These are phyloP conservation scores for Ischnus inquisitorius DNA, from an alignment of 2,888 invertebrate genomes.

Conservation along the genomic window DNA sequence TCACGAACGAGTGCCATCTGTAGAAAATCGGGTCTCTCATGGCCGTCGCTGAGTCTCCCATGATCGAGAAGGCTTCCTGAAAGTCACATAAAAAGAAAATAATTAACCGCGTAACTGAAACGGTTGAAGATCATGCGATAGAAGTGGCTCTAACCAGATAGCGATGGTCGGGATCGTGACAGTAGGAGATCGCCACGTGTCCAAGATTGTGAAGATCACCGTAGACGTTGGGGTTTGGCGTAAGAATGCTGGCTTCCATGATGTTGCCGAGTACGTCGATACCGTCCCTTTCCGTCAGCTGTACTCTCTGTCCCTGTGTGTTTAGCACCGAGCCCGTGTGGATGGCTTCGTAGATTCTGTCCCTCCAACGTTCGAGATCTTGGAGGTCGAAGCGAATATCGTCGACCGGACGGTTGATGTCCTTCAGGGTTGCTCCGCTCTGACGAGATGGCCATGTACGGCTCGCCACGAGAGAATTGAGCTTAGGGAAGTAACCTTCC, in stretches of 20 bases:
- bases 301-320: constrained; percentile 87
- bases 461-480: constrained; percentile 92
- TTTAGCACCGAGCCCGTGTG: constrained; percentile 88
- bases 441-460: constrained; percentile 92
- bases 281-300: constrained; percentile 89
- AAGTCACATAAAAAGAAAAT: not conserved
- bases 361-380: constrained; percentile 92
- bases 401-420: constrained; percentile 90
- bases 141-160: constrained; percentile 87
- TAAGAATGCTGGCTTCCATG: constrained; percentile 90
- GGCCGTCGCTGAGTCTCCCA: constrained; percentile 94
- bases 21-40: constrained; percentile 96
- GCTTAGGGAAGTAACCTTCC: constrained; percentile 94
- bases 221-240: constrained; percentile 90
- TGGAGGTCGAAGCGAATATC: constrained; percentile 89
- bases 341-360: constrained; percentile 90
- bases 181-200: constrained; percentile 91
- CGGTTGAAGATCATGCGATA: not conserved
- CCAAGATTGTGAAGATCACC: constrained; percentile 95
- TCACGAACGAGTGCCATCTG: constrained; percentile 93
- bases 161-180: constrained; percentile 93
- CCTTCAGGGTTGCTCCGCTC: constrained; percentile 86
- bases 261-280: constrained; percentile 93
- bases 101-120: not conserved
- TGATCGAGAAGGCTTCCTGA: constrained; percentile 92